A percentile compares a stretch with the other conserved stretches of the same genome.
Conservation (phyloP, 2,797 vertebrate species). For the Xerus rutilus region DNA sequence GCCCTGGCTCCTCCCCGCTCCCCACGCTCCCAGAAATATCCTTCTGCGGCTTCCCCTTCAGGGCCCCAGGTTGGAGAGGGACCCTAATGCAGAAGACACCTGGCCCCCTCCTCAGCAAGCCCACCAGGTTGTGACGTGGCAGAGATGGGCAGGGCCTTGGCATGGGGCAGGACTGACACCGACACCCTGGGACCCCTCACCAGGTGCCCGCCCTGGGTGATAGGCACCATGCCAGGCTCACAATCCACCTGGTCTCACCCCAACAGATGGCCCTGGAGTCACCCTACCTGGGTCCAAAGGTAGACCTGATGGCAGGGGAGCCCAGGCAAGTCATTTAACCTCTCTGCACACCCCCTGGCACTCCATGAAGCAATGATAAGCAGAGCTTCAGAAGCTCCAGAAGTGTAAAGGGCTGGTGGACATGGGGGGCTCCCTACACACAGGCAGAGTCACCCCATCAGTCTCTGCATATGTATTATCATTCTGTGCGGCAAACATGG, state of each 20-base stretch:
- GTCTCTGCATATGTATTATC: neutral
- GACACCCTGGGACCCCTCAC: neutral
- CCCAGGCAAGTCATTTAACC: neutral
- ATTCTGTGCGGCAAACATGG: rapidly evolving
- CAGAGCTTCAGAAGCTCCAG: neutral
- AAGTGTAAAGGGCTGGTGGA: neutral
- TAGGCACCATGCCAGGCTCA: neutral
- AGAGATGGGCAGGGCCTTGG: neutral
- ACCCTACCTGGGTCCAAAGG: neutral
- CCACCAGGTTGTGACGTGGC: neutral
- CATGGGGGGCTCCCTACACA: no score
- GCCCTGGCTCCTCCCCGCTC: neutral
- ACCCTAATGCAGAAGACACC: no score
- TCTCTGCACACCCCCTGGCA: neutral
- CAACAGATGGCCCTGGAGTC: neutral
- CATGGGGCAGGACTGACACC: no score
- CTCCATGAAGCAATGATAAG: rapidly evolving
- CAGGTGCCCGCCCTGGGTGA: rapidly evolving
- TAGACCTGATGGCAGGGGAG: neutral
- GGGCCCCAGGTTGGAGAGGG: neutral
- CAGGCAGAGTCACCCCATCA: rapidly evolving
- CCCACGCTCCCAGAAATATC: neutral
- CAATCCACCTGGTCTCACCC: neutral
- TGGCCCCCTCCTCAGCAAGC: neutral
- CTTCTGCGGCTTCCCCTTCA: no score